Evolutionary conservation across 2,113 vertebrate species (phyloP).

Genomic region (Atractosteus spatula): DNA sequence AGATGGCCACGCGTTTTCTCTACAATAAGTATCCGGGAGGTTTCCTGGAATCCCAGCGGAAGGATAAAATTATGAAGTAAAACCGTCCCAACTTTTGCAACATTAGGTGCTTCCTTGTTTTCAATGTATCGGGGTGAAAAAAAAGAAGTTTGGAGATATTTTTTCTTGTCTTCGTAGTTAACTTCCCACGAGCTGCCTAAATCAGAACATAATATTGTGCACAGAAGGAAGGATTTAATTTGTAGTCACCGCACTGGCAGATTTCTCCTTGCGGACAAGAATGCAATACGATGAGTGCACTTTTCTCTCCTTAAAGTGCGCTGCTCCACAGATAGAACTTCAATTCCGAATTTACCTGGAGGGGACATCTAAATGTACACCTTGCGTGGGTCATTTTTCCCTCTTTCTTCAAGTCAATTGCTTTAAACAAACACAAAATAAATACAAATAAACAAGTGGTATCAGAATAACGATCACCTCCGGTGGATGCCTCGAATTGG

Average conservation of each 20-base stretch:
- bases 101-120: conserved; percentile 69
- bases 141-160: conserved; percentile 10
- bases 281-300: conserved; percentile 41
- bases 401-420: conserved; percentile 30
- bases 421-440: conserved; percentile 4
- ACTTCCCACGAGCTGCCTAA: conserved; percentile 31
- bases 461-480: conserved; percentile 17
- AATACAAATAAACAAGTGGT: conserved; percentile 27
- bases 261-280: conserved; percentile 31
- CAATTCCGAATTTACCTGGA: conserved; percentile 56
- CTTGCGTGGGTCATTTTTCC: conserved; percentile 55
- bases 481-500: conserved; percentile 12
- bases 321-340: conserved; percentile 45
- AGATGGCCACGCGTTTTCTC: conserved; percentile 48
- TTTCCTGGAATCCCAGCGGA: conserved; percentile 56
- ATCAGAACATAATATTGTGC: conserved; percentile 25
- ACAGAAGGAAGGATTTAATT: conserved; percentile 39
- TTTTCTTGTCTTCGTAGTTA: conserved; percentile 19
- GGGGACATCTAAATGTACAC: conserved; percentile 51
- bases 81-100: conserved; percentile 55
- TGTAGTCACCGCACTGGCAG: conserved; percentile 23
- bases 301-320: conserved; percentile 22
- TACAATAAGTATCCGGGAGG: conserved; percentile 59
- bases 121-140: conserved; percentile 41
- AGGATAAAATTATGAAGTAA: conserved; percentile 51